phyloP scores from a whole-genome alignment of 2,888 invertebrate genomes.

The Syritta pipiens region DNA sequence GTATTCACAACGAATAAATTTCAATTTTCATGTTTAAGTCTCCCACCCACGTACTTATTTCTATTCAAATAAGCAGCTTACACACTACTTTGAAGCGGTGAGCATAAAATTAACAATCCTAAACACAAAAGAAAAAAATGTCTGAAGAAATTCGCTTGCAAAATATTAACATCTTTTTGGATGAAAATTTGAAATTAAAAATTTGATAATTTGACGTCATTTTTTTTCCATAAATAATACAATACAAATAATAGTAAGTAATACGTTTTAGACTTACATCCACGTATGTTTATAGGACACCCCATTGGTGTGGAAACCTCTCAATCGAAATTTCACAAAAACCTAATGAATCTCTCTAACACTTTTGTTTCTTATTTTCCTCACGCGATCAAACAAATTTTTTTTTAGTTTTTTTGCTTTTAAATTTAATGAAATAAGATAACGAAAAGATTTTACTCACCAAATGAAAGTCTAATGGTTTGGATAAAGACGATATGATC shows the following conservation, averaged over 20 bases:
- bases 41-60: background rate
- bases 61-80: background rate
- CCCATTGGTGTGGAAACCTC: slow-evolving; percentile 58
- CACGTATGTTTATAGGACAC: slow-evolving; percentile 47
- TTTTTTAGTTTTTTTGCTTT: slow-evolving; percentile 32
- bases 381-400: slow-evolving; percentile 49
- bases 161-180: background rate
- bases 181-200: background rate
- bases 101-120: background rate
- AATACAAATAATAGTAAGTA: slow-evolving; percentile 10
- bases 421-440: slow-evolving; percentile 57
- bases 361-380: background rate
- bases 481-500: slow-evolving; percentile 38
- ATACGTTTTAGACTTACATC: slow-evolving; percentile 60
- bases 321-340: slow-evolving; percentile 53
- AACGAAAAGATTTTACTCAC: slow-evolving; percentile 67
- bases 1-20: too few relatives aligned
- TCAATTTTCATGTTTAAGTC: too few relatives aligned
- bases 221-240: slow-evolving; percentile 5
- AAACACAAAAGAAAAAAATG: background rate
- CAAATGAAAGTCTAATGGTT: slow-evolving; percentile 66
- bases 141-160: slow-evolving; percentile 54
- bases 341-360: slow-evolving; percentile 37
- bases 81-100: background rate
- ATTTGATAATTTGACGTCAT: slow-evolving; percentile 2